A percentile compares a stretch with the other conserved stretches of the same genome.
Conservation (phyloP, 1,140 invertebrate species). For the Thaumetopoea pityocampa region DNA sequence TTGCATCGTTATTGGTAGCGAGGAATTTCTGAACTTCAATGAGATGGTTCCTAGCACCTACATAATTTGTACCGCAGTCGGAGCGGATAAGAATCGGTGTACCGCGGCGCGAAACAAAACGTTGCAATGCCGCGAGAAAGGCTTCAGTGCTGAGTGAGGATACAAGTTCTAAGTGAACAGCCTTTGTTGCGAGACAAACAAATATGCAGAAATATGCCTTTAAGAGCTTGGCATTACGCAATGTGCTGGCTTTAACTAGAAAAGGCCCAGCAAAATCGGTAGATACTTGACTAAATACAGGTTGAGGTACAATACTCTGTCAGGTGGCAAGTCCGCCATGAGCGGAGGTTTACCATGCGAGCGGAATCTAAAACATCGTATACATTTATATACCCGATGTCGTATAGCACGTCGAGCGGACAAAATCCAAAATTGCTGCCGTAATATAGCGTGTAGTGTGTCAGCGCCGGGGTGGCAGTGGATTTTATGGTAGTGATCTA, state of each 20-base stretch:
- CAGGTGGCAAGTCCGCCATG: neutral
- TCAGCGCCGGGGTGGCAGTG: constrained; percentile 23
- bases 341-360: neutral
- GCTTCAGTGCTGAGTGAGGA: constrained; percentile 45
- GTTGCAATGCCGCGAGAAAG: constrained; percentile 49
- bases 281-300: constrained; percentile 43
- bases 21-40: constrained; percentile 16
- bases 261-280: constrained; percentile 65
- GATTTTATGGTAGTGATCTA: constrained; percentile 21
- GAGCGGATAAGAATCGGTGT: constrained; percentile 36
- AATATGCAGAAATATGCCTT: constrained; percentile 66
- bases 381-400: constrained; percentile 24
- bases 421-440: constrained; percentile 34
- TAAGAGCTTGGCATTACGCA: constrained; percentile 21
- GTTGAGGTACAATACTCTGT: constrained; percentile 10
- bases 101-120: constrained; percentile 58
- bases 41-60: constrained; percentile 30
- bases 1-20: constrained; percentile 5
- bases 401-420: constrained; percentile 22
- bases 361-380: neutral
- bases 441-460: constrained; percentile 13
- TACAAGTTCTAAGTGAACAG: constrained; percentile 64
- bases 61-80: constrained; percentile 59
- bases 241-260: constrained; percentile 29
- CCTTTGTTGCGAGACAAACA: constrained; percentile 57